Evolutionary conservation across 2,888 invertebrate species (phyloP).

Genomic region (Aethes cnicana): DNA sequence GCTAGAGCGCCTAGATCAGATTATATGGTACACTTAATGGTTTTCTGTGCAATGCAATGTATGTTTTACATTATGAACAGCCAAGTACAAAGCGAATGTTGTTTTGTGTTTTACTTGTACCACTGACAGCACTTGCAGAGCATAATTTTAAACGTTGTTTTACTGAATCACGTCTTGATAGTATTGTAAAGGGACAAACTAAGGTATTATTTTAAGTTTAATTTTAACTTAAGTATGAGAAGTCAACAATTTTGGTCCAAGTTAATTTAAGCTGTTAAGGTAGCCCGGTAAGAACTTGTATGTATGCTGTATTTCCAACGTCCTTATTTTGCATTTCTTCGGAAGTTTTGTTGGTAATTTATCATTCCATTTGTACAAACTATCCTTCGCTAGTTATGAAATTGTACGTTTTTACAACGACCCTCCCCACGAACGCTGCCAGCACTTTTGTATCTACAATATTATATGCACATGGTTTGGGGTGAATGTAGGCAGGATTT

Average conservation of each 20-base stretch:
- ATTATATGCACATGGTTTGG: conserved; percentile 76
- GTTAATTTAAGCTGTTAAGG: conserved; percentile 59
- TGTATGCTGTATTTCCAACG: background rate
- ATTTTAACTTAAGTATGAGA: conserved; percentile 46
- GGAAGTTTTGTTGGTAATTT: conserved; percentile 25
- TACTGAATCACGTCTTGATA: conserved; percentile 30
- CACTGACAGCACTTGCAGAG: background rate
- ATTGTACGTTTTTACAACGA: conserved; percentile 33
- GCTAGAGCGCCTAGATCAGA: too few species aligned
- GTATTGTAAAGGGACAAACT: conserved; percentile 36
- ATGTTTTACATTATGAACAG: background rate
- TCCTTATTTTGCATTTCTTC: conserved; percentile 20
- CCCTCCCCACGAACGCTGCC: conserved; percentile 38
- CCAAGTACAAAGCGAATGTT: conserved; percentile 1
- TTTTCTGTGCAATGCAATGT: too few species aligned
- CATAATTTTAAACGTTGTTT: conserved; percentile 27
- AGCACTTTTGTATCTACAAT: conserved; percentile 52
- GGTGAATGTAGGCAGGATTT: conserved; percentile 76
- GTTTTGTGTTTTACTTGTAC: background rate
- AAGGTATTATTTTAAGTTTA: conserved; percentile 46
- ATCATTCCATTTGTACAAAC: conserved; percentile 31
- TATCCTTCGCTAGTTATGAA: conserved; percentile 12
- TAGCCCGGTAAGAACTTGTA: conserved; percentile 49
- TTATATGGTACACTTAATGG: too few species aligned
- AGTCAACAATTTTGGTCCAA: conserved; percentile 60